phyloP scores from a whole-genome alignment of 1,140 invertebrate genomes.

The Lepidurus apus region DNA sequence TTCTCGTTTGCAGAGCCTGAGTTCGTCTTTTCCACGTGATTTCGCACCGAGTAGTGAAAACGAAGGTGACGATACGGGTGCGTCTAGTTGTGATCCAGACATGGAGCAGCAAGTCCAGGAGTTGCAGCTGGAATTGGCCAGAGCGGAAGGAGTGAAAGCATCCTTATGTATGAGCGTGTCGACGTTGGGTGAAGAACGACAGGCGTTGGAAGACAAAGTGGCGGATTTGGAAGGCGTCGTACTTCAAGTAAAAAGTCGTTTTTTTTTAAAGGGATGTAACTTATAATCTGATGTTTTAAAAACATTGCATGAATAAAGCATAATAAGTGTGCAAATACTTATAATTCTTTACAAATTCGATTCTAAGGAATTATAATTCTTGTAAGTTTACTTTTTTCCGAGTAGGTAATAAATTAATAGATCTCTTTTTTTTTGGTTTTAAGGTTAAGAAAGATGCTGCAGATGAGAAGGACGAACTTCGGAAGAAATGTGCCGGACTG shows the following conservation, averaged over 20 bases:
- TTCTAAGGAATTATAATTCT: too few relatives aligned
- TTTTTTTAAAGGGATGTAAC: too few relatives aligned
- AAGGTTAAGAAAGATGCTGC: slow-evolving; percentile 20
- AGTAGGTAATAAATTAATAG: too few relatives aligned
- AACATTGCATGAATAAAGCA: too few relatives aligned
- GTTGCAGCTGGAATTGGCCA: not conserved
- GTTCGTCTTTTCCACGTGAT: slow-evolving; percentile 11
- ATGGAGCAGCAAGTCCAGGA: slow-evolving; percentile 8
- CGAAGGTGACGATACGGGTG: not conserved
- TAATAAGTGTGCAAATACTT: too few relatives aligned
- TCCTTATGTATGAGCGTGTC: not conserved
- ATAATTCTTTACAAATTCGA: too few relatives aligned
- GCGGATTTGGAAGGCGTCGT: not conserved
- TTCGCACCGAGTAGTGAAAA: not conserved
- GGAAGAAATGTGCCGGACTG: not conserved
- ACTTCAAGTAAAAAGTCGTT: not conserved
- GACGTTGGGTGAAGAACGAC: not conserved
- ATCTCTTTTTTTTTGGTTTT: not conserved
- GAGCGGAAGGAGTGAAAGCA: not conserved
- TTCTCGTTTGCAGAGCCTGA: not conserved
- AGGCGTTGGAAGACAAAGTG: not conserved
- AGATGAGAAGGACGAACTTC: slow-evolving; percentile 22
- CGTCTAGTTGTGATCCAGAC: not conserved
- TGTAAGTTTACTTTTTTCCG: too few relatives aligned
- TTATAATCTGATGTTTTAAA: too few relatives aligned